phyloP scores from a whole-genome alignment of 2,888 invertebrate species.

The Dione vanillae region DNA sequence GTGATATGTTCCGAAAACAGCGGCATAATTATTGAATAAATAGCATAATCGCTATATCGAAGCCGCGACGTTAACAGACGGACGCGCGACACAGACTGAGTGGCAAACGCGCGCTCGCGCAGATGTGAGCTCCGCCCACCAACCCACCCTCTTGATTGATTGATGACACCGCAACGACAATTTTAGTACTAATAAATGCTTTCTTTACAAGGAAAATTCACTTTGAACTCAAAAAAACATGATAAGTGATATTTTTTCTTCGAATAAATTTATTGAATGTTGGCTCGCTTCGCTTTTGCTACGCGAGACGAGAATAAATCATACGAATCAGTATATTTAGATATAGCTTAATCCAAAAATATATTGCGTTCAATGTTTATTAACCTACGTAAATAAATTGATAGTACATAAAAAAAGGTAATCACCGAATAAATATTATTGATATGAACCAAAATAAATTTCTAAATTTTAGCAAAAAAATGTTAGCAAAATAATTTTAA shows the following conservation, averaged over 20 bases:
- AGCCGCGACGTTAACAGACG: constrained; percentile 56
- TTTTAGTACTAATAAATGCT: constrained; percentile 50
- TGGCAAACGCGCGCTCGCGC: constrained; percentile 46
- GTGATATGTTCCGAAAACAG: constrained; percentile 87
- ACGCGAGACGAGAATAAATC: constrained; percentile 44
- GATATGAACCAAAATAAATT: background rate
- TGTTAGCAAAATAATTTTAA: too few relatives aligned
- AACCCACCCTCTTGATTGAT: constrained; percentile 69
- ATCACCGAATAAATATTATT: background rate
- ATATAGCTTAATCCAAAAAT: constrained; percentile 29
- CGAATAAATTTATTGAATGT: constrained; percentile 38
- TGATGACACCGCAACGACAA: constrained; percentile 70
- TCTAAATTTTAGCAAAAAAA: too few relatives aligned
- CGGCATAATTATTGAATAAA: constrained; percentile 82
- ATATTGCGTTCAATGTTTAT: constrained; percentile 3
- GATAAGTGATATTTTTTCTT: constrained; percentile 8
- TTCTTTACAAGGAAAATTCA: constrained; percentile 11
- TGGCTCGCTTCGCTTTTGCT: constrained; percentile 37
- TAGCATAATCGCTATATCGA: constrained; percentile 63
- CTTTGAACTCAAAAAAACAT: background rate
- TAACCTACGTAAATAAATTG: background rate
- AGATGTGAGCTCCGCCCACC: constrained; percentile 57
- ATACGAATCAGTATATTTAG: constrained; percentile 43
- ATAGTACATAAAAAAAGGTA: background rate
- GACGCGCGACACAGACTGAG: constrained; percentile 53